A percentile compares a stretch with the other conserved stretches of the same genome.
These are phyloP conservation scores for Acanthornis magna DNA, from an alignment of 2,797 vertebrate genomes.

Conservation along the genomic window DNA sequence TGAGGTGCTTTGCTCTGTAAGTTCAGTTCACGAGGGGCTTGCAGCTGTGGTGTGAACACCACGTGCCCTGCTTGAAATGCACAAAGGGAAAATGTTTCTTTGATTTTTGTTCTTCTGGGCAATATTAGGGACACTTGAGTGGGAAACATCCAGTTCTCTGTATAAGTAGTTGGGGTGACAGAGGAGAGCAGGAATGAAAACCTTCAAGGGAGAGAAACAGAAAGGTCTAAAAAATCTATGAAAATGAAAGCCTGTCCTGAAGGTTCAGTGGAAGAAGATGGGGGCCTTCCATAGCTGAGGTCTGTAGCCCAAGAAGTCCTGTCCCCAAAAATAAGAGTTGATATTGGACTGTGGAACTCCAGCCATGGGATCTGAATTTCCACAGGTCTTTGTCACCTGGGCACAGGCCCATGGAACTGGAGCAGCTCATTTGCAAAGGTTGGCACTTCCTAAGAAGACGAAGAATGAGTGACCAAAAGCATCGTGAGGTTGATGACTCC, in stretches of 20 bases:
- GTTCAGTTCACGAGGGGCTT: background rate
- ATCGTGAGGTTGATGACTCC: fast-evolving
- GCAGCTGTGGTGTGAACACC: background rate
- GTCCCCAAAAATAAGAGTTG: fast-evolving
- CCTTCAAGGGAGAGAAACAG: background rate
- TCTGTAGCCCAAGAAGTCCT: background rate
- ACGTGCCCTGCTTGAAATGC: background rate
- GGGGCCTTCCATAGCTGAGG: background rate
- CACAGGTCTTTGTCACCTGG: background rate
- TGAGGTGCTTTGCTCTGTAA: background rate
- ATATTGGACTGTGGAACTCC: background rate
- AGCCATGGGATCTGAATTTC: background rate
- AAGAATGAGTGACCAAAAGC: background rate
- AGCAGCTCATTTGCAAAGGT: background rate
- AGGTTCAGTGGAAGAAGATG: background rate
- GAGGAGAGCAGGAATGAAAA: background rate
- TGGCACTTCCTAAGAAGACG: background rate
- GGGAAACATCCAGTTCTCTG: background rate
- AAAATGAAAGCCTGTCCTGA: background rate
- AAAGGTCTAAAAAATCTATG: background rate
- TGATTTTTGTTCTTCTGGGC: background rate
- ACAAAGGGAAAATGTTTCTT: background rate
- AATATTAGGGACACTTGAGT: background rate
- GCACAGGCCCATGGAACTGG: background rate
- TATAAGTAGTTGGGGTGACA: background rate